phyloP scores from a whole-genome alignment of 2,888 invertebrate genomes.

The Mystacides longicornis region DNA sequence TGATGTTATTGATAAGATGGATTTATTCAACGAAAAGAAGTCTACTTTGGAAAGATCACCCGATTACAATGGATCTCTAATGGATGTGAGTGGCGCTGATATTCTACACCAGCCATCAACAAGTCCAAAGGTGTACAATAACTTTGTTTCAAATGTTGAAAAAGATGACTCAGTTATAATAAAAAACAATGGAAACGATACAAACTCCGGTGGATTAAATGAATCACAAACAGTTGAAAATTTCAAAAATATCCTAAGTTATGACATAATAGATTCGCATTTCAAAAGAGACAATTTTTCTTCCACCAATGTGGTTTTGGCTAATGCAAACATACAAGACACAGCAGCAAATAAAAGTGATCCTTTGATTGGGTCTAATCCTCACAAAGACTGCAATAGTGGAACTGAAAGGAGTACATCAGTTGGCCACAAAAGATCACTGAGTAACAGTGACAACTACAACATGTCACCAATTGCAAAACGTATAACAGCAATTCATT shows the following conservation, averaged over 20 bases:
- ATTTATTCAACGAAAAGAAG: not conserved
- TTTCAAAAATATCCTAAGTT: no score
- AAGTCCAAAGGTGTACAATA: constrained; percentile 14
- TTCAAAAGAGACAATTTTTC: no score
- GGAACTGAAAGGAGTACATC: no score
- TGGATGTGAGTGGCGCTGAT: not conserved
- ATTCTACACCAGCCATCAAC: constrained; percentile 3
- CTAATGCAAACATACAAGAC: not conserved
- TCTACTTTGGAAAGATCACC: not conserved
- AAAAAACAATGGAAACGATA: no score
- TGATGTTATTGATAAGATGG: not conserved
- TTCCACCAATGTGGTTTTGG: no score
- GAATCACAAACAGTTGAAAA: no score
- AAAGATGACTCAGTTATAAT: no score
- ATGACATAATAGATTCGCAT: no score
- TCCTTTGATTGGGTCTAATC: not conserved
- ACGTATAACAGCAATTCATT: not conserved
- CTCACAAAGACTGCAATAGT: not conserved
- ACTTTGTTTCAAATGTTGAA: constrained; percentile 4
- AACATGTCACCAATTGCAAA: not conserved
- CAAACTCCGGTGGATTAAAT: no score
- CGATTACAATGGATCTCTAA: not conserved
- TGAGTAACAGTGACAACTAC: not conserved
- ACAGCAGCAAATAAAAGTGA: not conserved
- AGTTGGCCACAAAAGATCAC: not conserved